Base-by-base conservation (phyloP, 2,888 invertebrate species). In the Cartodere bifasciata region DNA sequence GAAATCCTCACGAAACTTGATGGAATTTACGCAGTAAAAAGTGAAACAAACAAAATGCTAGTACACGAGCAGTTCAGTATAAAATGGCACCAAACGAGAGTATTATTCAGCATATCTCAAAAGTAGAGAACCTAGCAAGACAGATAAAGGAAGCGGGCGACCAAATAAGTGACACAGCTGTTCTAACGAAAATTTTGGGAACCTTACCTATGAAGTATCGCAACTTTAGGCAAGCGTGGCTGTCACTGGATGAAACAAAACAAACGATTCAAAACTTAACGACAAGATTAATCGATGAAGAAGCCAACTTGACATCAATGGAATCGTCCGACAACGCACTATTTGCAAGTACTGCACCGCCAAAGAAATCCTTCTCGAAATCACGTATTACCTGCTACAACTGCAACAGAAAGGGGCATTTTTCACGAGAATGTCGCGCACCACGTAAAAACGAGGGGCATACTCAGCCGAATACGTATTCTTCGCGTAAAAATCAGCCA, bases 41-140 rank as follows among this genome's bases (percentile, higher is more conserved):
- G 40, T 1, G 43, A 42, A 33, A 27, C 31, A 1, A 47, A 43
- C 25, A 46, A 46, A 29, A 47, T 47, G 44, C n/a, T 46, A 7
- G 28, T 36, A 3, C 43, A 47, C 6, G 42, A 45, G 29, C 17
- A 23, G 11, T 45, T 47, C 32, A 45, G 16, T 46, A 45, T 17
- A 44, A 39, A 30, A 45, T 44, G 41, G 23, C 20, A 0, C 6
- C 38, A 4, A 41, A 27, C 4, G 47, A 50, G 14, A 35, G 36
- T 2, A 38, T 51, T 2, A 44, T 45, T 2, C 43, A 49, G 24
- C 48, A 50, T 26, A 37, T 50, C 4, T 24, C 47, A 2, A 48
- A 47, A 31, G 36, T 51, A 2, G 44, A 43, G 32, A 49, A 46
- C 25, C 28, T 50, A 34, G 50, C 48, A 6, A 29, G 32, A 31